Conservation (phyloP, 30 jellyfish, hydroid and myxozoan genomes). For the Hydractinia echinata region DNA sequence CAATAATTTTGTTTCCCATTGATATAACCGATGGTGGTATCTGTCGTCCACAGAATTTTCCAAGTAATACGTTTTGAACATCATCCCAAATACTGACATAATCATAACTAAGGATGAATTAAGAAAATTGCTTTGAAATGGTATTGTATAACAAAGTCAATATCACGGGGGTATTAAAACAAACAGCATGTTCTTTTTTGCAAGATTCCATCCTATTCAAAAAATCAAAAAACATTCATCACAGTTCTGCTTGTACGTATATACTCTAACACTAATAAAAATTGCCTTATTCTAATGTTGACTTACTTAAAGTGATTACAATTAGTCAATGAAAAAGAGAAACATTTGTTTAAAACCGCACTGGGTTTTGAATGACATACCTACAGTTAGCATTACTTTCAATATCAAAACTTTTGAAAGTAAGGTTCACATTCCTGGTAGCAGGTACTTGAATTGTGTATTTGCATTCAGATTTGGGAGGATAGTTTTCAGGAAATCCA, state of each 20-base stretch:
- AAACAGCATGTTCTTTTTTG: no score
- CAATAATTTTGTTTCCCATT: neutral
- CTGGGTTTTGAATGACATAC: neutral
- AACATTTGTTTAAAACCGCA: neutral
- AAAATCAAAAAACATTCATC: no score
- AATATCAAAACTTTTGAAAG: neutral
- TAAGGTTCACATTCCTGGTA: neutral
- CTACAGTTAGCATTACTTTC: slow-evolving; percentile 6
- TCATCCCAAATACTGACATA: neutral
- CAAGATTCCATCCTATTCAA: no score
- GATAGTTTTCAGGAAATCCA: slow-evolving; percentile 56
- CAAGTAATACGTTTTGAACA: neutral
- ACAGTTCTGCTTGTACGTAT: no score
- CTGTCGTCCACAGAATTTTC: slow-evolving; percentile 13
- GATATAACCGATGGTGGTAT: neutral
- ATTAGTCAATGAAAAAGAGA: neutral
- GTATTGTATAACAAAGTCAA: no score
- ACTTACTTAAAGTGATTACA: no score
- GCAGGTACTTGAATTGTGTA: slow-evolving; percentile 40
- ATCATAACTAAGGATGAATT: neutral
- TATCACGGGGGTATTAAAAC: no score
- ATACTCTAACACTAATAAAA: no score
- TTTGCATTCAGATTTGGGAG: slow-evolving; percentile 55
- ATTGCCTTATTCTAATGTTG: no score
- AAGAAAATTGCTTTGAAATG: no score